Base-by-base conservation (phyloP, 53 echinoderm and acorn worm genomes). In the Pentamera pediparva region DNA sequence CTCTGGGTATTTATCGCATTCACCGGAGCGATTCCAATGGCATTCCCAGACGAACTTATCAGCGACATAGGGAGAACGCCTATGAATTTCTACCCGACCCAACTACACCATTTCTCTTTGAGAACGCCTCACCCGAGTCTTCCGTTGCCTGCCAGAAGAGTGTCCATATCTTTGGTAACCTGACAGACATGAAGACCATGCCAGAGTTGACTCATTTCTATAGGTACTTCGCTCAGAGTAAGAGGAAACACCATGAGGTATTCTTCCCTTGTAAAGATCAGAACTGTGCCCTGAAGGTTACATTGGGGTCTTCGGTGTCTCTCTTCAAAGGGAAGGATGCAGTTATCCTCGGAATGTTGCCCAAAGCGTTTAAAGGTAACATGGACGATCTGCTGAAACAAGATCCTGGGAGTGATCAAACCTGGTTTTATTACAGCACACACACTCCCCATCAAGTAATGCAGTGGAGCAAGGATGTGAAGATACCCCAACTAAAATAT, bases 381-480 rank as follows among this genome's bases (percentile, higher is more conserved):
- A 49, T 87, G 3, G 41, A 67, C 2, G 35, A 5, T 35, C 58
- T 87, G 61, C 37, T 50, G 2, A 9, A 36, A 25, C 39, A 29
- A n/a, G 63, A 56, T 9, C 83, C 88, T 3, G 62, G 62, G 12
- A 11, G 6, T 27, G 78, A 74, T 18, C 88, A 88, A 54, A 83
- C 83, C 17, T 88, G 83, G 83, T 32, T 83, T 48, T 79, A 71
- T 32, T 75, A 79, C 45, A 79, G 61, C 32, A 81, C 77, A 33
- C 76, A 86, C 22, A 75, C 94, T 12, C 90, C 94, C 4, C 74
- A 84, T 10, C 73, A 87, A 29, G 51, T 79, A 10, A 32, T 89
- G 32, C 37, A 75, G 3, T 87, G 89, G 86, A 80, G 73, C 19
- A 65, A 85, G 34, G 80, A 88, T 48, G 32, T 56, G 36, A 48